phyloP scores from a whole-genome alignment of 2,888 invertebrate genomes.

The Melanargia galathea region DNA sequence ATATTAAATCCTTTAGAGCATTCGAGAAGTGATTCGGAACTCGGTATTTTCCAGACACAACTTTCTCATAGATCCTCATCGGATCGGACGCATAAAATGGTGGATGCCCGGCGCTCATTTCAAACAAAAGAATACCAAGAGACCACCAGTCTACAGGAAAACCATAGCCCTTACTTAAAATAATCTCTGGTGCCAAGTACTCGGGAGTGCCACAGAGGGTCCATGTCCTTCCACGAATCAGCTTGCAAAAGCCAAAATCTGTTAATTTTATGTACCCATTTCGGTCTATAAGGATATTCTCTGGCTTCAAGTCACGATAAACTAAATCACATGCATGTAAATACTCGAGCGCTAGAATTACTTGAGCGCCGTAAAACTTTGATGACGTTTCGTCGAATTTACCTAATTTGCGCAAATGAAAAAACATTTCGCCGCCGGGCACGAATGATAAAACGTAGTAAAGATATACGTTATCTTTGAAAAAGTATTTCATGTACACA shows the following conservation, averaged over 20 bases:
- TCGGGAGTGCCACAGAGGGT: constrained; percentile 98
- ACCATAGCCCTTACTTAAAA: constrained; percentile 95
- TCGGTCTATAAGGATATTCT: constrained; percentile 92
- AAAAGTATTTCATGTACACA: constrained; percentile 91
- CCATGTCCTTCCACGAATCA: constrained; percentile 89
- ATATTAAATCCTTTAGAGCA: constrained; percentile 90
- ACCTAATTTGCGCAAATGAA: constrained; percentile 84
- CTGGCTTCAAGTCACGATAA: constrained; percentile 96
- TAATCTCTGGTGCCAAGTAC: constrained; percentile 96
- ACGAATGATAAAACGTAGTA: constrained; percentile 92
- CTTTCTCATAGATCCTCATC: constrained; percentile 97
- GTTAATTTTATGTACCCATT: constrained; percentile 92
- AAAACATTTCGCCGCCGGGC: constrained; percentile 93
- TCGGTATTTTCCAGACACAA: constrained; percentile 93
- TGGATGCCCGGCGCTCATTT: constrained; percentile 95
- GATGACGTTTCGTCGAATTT: constrained; percentile 89
- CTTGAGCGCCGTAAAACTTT: constrained; percentile 95
- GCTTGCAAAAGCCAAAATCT: constrained; percentile 97
- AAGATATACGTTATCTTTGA: constrained; percentile 92
- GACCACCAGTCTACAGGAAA: constrained; percentile 98
- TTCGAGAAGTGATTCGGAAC: constrained; percentile 91
- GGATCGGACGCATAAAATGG: constrained; percentile 97
- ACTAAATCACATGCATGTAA: constrained; percentile 92
- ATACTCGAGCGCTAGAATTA: constrained; percentile 94
- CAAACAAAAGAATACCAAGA: constrained; percentile 91